Base-by-base conservation (phyloP, 37 sponge, comb jelly and placozoan species). In the Petrosia ficiformis region DNA sequence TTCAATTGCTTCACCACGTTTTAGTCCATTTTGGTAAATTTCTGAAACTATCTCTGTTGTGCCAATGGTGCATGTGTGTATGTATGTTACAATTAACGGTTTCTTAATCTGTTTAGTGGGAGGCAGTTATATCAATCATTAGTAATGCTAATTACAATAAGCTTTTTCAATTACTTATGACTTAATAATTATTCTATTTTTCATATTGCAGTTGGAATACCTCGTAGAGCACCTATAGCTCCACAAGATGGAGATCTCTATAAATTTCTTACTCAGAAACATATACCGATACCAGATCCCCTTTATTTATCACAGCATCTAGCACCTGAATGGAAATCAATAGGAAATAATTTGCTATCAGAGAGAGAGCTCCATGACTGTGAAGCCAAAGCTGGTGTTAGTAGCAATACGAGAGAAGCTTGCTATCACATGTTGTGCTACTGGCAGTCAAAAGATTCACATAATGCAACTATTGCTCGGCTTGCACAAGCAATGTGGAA, bases 351-450 rank as follows among this genome's bases (percentile, higher is more conserved):
- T 29, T 60, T 40, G 6, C 70, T 84, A 26, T 36, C 72, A 21
- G 61, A 42, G 0, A 71, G 71, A 37, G 72, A 84, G 24, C 28
- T 84, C 16, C 77, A 70, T 39, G 65, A 64, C 8, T 76, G 77
- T 48, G 57, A 58, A 58, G 34, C 4, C 52, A 33, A 57, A 0
- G 68, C 54, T 48, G 14, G 82, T 48, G 2, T 56, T 28, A 8
- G 65, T 24, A 77, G 77, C 16, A 65, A 61, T n/a, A n/a, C n/a
- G 21, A n/a, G 29, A 2, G 85, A 85, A 31, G 70, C 34, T 36
- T 85, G 85, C 44, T 39, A 34, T 28, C 72, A 78, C 44, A 72
- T 85, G 73, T 59, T 85, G 28, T 75, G 0, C 19, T 1, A 2
- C 6, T 80, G 73, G 81, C 30, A n/a, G 57, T 36, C 33, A 16